Evolutionary conservation across 1,140 invertebrate species (phyloP), one percentile per base, ranked within the genome.

Genomic region (Macrotrachela quadricornifera): DNA sequence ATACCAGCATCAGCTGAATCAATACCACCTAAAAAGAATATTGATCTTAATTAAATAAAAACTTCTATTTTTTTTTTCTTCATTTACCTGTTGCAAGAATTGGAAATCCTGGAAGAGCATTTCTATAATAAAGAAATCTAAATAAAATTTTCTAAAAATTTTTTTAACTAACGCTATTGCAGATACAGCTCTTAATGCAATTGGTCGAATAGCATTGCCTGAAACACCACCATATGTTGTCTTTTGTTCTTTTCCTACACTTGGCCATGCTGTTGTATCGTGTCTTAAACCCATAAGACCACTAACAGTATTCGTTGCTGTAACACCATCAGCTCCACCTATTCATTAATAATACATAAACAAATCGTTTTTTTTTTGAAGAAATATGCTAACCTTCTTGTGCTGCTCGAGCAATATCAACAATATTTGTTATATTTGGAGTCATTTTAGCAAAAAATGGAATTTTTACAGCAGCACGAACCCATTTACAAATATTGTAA

Each of bases 371-470:
- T n/a, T n/a, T n/a, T n/a, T n/a, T n/a, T n/a, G n/a, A n/a, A n/a
- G n/a, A n/a, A n/a, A n/a, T n/a, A n/a, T n/a, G n/a, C 21, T 59
- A 71, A 78, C 83, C 85, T 75, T 91, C 78, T 60, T 83, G 73
- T 6, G 91, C 91, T 1, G 91, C 92, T 60, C 65, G 73, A 0
- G 92, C 90, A 59, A 97, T 88, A 9, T 70, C 69, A 0, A 82
- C 78, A 45, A 96, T 86, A 58, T 92, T 80, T 0, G 91, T 96
- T 0, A 96, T 88, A 66, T 96, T 97, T 1, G 92, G 92, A 0
- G 92, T 97, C 46, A 97, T 64, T 72, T 97, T 97, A 3, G 91
- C 78, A 71, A 97, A 96, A 70, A 96, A 83, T n/a, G 92, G 92
- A 59, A 97, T 87, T 61, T 81, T 83, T 2, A 87, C 78, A 0